Evolutionary conservation across 2,797 vertebrate species (phyloP).

Genomic region (Lagocephalus sceleratus): DNA sequence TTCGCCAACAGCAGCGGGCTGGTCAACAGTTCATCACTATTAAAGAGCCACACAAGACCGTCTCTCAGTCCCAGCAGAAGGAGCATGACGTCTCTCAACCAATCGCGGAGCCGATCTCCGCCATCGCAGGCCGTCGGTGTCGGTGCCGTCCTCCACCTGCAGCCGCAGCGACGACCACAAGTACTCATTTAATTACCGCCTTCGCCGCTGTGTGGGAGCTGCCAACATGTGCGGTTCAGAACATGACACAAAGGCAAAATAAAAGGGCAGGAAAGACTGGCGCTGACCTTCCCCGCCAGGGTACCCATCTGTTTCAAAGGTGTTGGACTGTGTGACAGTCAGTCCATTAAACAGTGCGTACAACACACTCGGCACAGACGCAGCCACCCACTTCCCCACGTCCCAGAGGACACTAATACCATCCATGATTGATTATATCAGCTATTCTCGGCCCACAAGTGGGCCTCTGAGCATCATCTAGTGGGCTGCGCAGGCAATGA

Average conservation of each 20-base stretch:
- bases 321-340: slow-evolving; percentile 27
- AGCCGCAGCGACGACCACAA: slow-evolving; percentile 18
- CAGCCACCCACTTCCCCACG: slow-evolving; percentile 1
- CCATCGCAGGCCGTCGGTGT: slow-evolving; percentile 32
- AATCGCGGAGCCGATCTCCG: slow-evolving; percentile 44
- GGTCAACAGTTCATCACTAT: slow-evolving; percentile 33
- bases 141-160: slow-evolving; percentile 21
- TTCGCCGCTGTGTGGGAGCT: slow-evolving; percentile 21
- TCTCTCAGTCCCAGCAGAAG: slow-evolving; percentile 7
- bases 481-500: not conserved
- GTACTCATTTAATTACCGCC: slow-evolving; percentile 15
- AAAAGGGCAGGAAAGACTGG: slow-evolving; percentile 37
- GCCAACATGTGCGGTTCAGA: slow-evolving; percentile 12
- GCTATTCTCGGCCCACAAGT: not conserved
- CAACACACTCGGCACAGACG: slow-evolving; percentile 6
- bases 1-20: slow-evolving; percentile 30
- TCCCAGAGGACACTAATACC: slow-evolving; percentile 4
- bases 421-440: slow-evolving; percentile 13
- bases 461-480: not conserved
- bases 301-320: slow-evolving; percentile 42
- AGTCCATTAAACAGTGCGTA: slow-evolving; percentile 26
- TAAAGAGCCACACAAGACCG: slow-evolving; percentile 17
- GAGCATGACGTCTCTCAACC: slow-evolving; percentile 27
- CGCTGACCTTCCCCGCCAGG: slow-evolving; percentile 32
- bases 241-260: slow-evolving; percentile 20